phyloP scores from a whole-genome alignment of 2,113 vertebrate species.

The Pantherophis guttatus region DNA sequence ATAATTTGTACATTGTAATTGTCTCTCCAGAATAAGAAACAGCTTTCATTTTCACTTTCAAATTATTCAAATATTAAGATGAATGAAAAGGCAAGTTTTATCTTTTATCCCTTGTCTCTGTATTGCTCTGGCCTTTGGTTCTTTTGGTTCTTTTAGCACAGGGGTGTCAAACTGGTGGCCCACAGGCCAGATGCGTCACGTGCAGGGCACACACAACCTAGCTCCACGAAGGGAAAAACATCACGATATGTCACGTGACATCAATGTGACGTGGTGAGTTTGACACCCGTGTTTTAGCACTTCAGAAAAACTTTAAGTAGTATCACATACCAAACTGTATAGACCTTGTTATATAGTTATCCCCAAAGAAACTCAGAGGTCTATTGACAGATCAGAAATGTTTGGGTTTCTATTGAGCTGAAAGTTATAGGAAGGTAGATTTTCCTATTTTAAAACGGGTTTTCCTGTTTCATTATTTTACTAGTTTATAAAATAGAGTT shows the following conservation, averaged over 20 bases:
- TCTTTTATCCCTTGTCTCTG: neutral
- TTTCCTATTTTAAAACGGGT: neutral
- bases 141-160: neutral
- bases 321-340: neutral
- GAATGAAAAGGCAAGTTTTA: neutral
- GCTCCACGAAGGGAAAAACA: too few relatives aligned
- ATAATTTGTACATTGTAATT: neutral
- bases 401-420: neutral
- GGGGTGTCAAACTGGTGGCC: too few relatives aligned
- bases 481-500: neutral
- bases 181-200: too few relatives aligned
- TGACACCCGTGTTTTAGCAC: too few relatives aligned
- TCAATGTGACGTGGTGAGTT: too few relatives aligned
- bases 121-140: neutral
- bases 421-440: too few relatives aligned
- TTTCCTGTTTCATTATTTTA: neutral
- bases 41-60: neutral
- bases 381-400: neutral
- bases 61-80: neutral
- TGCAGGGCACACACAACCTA: too few relatives aligned
- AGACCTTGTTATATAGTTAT: neutral
- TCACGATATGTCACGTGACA: too few relatives aligned
- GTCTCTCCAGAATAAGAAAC: fast-evolving
- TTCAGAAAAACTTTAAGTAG: neutral
- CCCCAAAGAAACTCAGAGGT: neutral